phyloP scores from a whole-genome alignment of 1,140 invertebrate genomes.

The Pristionchus pacificus region DNA sequence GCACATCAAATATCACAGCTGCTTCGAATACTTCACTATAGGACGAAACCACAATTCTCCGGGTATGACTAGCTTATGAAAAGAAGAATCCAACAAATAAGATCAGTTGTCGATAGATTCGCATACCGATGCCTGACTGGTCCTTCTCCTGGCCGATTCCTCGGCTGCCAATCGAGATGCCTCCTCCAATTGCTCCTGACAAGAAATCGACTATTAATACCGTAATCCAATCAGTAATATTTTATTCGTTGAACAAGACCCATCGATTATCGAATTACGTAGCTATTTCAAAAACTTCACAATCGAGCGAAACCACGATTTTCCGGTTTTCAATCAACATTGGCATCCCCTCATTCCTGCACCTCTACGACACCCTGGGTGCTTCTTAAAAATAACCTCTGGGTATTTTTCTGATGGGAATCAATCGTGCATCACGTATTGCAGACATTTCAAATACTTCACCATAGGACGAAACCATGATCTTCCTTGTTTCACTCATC shows the following conservation, averaged over 20 bases:
- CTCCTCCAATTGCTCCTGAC: slow-evolving; percentile 31
- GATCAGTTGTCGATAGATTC: background rate
- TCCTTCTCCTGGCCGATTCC: slow-evolving; percentile 10
- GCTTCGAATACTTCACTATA: background rate
- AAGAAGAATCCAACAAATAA: background rate
- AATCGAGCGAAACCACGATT: background rate
- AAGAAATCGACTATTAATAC: too few species aligned
- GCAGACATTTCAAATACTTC: too few species aligned
- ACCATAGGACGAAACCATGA: background rate
- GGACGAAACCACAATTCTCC: background rate
- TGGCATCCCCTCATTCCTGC: background rate
- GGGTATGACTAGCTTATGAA: background rate
- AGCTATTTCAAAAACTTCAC: too few species aligned
- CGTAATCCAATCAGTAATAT: too few species aligned
- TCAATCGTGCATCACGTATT: too few species aligned
- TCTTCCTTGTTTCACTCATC: background rate
- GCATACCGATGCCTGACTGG: background rate
- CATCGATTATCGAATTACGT: too few species aligned
- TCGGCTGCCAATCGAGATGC: slow-evolving; percentile 15
- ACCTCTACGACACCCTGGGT: slow-evolving; percentile 30
- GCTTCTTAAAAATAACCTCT: slow-evolving; percentile 21
- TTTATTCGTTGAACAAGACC: too few species aligned
- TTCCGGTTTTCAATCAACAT: background rate
- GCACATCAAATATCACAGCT: background rate
- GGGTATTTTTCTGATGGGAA: too few species aligned